Evolutionary conservation across 2,113 vertebrate species (phyloP).

Genomic region (Xiphophorus maculatus): DNA sequence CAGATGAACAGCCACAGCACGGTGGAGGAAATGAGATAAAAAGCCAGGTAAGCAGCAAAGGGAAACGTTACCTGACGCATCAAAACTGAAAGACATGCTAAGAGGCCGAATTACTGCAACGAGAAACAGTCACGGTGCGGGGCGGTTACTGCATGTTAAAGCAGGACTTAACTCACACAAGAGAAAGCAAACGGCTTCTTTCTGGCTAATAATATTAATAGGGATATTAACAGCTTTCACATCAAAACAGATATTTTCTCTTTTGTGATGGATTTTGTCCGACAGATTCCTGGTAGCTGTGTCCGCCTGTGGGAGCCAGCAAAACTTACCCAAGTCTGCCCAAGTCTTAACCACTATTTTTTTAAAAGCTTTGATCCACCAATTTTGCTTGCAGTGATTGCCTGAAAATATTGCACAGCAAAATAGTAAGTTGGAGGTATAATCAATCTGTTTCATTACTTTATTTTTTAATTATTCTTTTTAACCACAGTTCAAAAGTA

Average conservation of each 20-base stretch:
- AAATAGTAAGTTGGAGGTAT: no score
- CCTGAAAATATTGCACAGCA: no score
- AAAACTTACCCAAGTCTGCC: no score
- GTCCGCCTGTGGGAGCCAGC: background rate
- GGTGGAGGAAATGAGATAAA: constrained; percentile 38
- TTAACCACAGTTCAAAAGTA: no score
- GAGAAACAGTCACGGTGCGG: constrained; percentile 81
- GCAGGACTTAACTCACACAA: constrained; percentile 27
- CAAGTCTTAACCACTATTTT: no score
- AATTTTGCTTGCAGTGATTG: no score
- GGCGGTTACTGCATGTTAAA: constrained; percentile 18
- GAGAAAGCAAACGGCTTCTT: constrained; percentile 15
- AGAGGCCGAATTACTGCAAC: constrained; percentile 93
- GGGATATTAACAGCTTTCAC: constrained; percentile 18
- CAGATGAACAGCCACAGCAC: constrained; percentile 75
- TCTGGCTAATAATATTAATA: constrained; percentile 15
- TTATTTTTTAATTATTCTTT: no score
- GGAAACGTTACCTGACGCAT: constrained; percentile 94
- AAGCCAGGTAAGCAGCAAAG: constrained; percentile 79
- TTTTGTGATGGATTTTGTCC: background rate
- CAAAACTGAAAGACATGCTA: constrained; percentile 99
- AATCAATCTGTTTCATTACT: no score
- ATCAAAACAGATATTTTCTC: constrained; percentile 9
- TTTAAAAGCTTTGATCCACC: no score
- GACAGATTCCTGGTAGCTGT: background rate